A percentile compares a stretch with the other conserved stretches of the same genome.
Conservation (phyloP, 2,888 invertebrate genomes). For the Drosophila fungiperda region DNA sequence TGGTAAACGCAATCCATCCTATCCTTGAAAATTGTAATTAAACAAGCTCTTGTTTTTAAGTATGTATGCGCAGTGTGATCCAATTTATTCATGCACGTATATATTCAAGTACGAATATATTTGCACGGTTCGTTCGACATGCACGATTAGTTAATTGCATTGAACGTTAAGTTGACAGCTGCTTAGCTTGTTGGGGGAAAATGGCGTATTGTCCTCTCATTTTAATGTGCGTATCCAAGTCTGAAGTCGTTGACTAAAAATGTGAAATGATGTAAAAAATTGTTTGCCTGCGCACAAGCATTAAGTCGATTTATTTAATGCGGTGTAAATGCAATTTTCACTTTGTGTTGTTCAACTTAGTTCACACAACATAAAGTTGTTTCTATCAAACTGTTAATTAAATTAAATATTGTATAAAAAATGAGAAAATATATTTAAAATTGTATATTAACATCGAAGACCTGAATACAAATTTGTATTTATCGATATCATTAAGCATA, state of each 20-base stretch:
- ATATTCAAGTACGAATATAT: neutral
- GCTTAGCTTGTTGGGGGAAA: constrained; percentile 1
- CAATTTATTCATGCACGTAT: neutral
- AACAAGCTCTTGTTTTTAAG: constrained; percentile 20
- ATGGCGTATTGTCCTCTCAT: constrained; percentile 26
- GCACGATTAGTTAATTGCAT: constrained; percentile 40
- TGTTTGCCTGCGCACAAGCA: constrained; percentile 33
- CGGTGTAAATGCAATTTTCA: neutral
- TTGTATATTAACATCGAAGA: neutral
- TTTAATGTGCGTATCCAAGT: constrained; percentile 34
- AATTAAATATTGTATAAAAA: neutral
- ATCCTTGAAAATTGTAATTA: constrained; percentile 47
- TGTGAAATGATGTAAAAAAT: constrained; percentile 46
- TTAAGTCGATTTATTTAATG: constrained; percentile 20
- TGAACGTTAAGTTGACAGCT: constrained; percentile 30
- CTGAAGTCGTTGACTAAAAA: constrained; percentile 24
- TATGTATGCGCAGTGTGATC: constrained; percentile 34
- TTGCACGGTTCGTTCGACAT: constrained; percentile 15
- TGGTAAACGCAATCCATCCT: constrained; percentile 32
- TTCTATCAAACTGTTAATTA: neutral
- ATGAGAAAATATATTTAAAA: neutral
- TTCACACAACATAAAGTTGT: no score
- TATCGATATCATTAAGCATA: neutral
- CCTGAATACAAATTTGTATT: neutral
- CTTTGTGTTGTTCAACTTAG: neutral